Base-by-base conservation (phyloP, 2,797 vertebrate genomes). In the Knipowitschia caucasica region DNA sequence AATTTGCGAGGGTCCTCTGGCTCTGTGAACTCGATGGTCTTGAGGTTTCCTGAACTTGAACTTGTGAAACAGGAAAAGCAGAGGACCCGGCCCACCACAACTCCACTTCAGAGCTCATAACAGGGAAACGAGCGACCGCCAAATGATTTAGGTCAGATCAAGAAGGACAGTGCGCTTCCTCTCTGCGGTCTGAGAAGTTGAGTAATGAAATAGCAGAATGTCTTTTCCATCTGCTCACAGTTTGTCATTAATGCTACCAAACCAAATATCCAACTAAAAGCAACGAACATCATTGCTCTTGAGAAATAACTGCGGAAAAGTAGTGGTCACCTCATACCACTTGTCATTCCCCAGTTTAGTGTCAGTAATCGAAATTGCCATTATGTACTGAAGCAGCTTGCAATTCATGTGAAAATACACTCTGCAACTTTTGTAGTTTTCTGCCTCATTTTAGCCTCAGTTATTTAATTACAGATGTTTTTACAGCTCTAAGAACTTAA, bases 31-130 rank as follows among this genome's bases (percentile, higher is more conserved):
- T 38, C 38, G 0, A 12, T 33, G 54, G 68, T 77, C 68, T 63
- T 9, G 53, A 75, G 76, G 66, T 80, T 80, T 76, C 61, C 55
- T 65, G 62, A 54, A 58, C 47, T 36, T 42, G 60, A 55, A 53
- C 2, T 47, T 67, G 58, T 63, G 50, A 75, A 63, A 66, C 58
- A 67, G 74, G 72, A 75, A 69, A 57, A 60, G 53, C 52, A 56
- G 50, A 75, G 65, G 64, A 69, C 53, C 58, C 66, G 42, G 4
- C 6, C 56, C 59, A 60, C 61, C 62, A 4, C 54, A 70, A 70
- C 23, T 51, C 53, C 38, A 67, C 58, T 73, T 76, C 44, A 67
- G 67, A 65, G 56, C 64, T 75, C 44, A 63, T 64, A 62, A 69
- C 46, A 62, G 60, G 53, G 57, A 67, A 75, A 57, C 46, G 18